These are phyloP conservation scores for Sphyrna mokarran DNA, from an alignment of 2,113 vertebrate genomes.

Conservation along the genomic window DNA sequence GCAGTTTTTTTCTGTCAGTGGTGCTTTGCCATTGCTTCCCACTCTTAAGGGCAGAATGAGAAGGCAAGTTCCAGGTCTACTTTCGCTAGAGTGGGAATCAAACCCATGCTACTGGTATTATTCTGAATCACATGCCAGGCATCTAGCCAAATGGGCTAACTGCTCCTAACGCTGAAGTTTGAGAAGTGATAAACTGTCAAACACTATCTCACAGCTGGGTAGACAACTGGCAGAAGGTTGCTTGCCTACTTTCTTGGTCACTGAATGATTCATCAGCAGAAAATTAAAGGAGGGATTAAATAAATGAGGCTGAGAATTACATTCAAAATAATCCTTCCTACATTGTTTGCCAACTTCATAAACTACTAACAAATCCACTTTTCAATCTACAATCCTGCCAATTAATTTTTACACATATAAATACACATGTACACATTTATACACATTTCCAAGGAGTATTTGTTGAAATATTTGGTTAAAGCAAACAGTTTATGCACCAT, in stretches of 20 bases:
- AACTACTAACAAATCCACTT: background rate
- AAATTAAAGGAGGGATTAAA: background rate
- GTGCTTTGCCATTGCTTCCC: background rate
- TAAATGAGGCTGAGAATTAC: background rate
- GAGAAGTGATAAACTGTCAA: background rate
- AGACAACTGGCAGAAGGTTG: background rate
- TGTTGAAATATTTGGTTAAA: background rate
- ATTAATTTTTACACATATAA: background rate
- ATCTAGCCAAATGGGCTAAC: background rate
- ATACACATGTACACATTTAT: no score
- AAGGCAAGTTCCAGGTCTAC: background rate
- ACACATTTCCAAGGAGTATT: background rate
- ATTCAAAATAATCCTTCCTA: background rate
- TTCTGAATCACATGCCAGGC: background rate
- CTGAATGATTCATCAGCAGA: background rate
- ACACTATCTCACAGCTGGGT: background rate
- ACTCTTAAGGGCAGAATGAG: background rate
- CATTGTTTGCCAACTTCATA: no score
- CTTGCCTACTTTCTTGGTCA: background rate
- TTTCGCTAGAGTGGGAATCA: background rate
- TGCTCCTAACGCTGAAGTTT: background rate
- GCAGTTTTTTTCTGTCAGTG: background rate
- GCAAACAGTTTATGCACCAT: constrained; percentile 23
- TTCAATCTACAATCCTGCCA: background rate
- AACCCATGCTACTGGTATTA: background rate